A percentile compares a stretch with the other conserved stretches of the same genome.
These are phyloP conservation scores for Drosophila birchii DNA, from an alignment of 2,888 invertebrate genomes.

Conservation along the genomic window DNA sequence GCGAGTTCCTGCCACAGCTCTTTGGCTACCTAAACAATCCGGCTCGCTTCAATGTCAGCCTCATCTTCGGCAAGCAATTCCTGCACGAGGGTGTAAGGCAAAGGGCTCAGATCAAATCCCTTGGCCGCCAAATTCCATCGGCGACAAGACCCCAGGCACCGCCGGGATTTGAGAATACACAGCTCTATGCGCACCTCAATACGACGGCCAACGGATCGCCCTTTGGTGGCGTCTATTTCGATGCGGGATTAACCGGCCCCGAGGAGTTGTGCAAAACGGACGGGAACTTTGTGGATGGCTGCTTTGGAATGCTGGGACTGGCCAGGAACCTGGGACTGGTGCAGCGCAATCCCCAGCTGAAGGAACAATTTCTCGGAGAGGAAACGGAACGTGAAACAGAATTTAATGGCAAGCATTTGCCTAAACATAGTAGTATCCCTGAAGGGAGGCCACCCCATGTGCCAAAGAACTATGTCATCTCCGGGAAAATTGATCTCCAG, in stretches of 20 bases:
- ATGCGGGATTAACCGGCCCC: conserved; percentile 7
- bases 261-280: background rate
- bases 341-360: conserved; percentile 13
- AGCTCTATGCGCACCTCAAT: conserved; percentile 51
- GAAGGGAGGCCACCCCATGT: conserved; percentile 28
- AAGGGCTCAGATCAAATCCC: conserved; percentile 12
- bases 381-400: conserved; percentile 22
- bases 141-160: conserved; percentile 8
- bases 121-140: background rate
- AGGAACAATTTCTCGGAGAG: conserved; percentile 46
- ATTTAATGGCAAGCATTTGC: background rate
- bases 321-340: conserved; percentile 41
- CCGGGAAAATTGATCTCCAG: conserved; percentile 16
- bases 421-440: conserved; percentile 9
- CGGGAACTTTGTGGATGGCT: conserved; percentile 2
- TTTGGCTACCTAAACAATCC: background rate
- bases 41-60: conserved; percentile 2
- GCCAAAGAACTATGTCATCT: conserved; percentile 28
- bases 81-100: conserved; percentile 46
- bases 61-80: conserved; percentile 56
- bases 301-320: conserved; percentile 55
- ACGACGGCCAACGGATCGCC: conserved; percentile 23
- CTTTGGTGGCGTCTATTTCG: conserved; percentile 57
- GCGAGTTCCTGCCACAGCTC: conserved; percentile 8
- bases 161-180: conserved; percentile 49